A percentile compares a stretch with the other conserved stretches of the same genome.
phyloP scores from a whole-genome alignment of 2,797 vertebrate genomes.

The Rhinatrema bivittatum region DNA sequence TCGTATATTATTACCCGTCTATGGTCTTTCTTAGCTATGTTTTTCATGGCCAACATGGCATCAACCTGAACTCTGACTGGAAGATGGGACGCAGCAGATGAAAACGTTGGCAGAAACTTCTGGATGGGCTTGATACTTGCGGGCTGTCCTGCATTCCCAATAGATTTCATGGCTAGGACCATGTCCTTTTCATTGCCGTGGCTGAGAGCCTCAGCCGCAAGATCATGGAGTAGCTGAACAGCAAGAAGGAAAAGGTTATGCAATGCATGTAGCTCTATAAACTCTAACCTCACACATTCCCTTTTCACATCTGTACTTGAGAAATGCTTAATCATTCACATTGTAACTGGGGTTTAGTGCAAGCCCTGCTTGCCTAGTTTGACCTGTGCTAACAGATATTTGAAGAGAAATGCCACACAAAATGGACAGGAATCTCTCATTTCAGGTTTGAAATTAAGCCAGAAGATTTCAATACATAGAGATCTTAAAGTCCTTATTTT shows the following conservation, averaged over 20 bases:
- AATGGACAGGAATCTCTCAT: too few relatives aligned
- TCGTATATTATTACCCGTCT: constrained; percentile 43
- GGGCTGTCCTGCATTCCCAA: constrained; percentile 66
- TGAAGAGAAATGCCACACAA: too few relatives aligned
- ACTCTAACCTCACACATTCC: constrained; percentile 1
- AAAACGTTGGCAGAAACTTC: constrained; percentile 60
- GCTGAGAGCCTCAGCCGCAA: constrained; percentile 27
- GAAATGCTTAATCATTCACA: too few relatives aligned
- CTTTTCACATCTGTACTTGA: constrained; percentile 3
- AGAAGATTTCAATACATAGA: too few relatives aligned
- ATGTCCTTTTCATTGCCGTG: constrained; percentile 31
- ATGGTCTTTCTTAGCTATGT: constrained; percentile 59
- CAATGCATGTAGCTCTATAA: constrained; percentile 7
- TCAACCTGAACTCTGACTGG: constrained; percentile 50
- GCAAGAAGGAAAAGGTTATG: too few relatives aligned
- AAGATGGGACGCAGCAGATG: constrained; percentile 26
- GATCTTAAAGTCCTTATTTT: too few relatives aligned
- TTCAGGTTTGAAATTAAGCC: too few relatives aligned
- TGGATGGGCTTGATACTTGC: constrained; percentile 59
- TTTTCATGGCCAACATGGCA: constrained; percentile 54
- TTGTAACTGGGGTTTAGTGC: too few relatives aligned
- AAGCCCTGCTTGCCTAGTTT: too few relatives aligned
- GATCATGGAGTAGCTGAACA: constrained; percentile 55
- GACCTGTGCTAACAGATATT: too few relatives aligned
- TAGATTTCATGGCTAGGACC: constrained; percentile 48